A percentile compares a stretch with the other conserved stretches of the same genome.
phyloP scores from a whole-genome alignment of 2,113 vertebrate species.

The Chamaetylas fuelleborni region DNA sequence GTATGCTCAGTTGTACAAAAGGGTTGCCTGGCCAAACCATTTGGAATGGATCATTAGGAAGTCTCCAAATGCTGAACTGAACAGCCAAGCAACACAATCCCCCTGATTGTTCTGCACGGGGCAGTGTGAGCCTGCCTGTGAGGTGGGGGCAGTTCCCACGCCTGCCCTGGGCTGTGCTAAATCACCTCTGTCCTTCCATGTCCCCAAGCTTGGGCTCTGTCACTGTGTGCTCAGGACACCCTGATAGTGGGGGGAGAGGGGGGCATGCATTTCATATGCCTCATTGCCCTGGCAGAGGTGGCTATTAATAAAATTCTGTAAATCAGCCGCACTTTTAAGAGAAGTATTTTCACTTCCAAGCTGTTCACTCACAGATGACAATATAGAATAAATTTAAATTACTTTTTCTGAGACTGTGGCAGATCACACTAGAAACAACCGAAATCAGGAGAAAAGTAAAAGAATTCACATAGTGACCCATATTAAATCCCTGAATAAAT shows the following conservation, averaged over 20 bases:
- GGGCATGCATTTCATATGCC: background rate
- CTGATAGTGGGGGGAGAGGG: background rate
- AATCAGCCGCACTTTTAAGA: background rate
- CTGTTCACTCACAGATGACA: background rate
- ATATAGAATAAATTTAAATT: background rate
- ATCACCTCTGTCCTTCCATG: background rate
- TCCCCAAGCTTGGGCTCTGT: background rate
- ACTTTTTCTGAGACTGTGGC: background rate
- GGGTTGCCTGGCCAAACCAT: background rate
- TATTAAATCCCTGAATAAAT: background rate
- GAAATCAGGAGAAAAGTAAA: background rate
- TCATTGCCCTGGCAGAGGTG: background rate
- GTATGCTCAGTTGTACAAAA: background rate
- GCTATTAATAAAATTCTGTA: background rate
- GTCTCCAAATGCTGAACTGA: background rate
- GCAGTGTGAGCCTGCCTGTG: background rate
- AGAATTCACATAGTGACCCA: background rate
- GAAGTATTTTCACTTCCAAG: background rate
- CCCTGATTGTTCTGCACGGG: conserved; percentile 11
- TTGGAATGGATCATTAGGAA: conserved; percentile 45
- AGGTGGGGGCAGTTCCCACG: conserved; percentile 41
- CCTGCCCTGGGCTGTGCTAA: conserved; percentile 16
- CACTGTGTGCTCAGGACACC: background rate
- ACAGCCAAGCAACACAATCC: conserved; percentile 12
- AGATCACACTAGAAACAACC: background rate